Evolutionary conservation across 2,888 invertebrate genomes (phyloP), one percentile per base, ranked within the genome.

Genomic region (Cataglyphis altisquamis): DNA sequence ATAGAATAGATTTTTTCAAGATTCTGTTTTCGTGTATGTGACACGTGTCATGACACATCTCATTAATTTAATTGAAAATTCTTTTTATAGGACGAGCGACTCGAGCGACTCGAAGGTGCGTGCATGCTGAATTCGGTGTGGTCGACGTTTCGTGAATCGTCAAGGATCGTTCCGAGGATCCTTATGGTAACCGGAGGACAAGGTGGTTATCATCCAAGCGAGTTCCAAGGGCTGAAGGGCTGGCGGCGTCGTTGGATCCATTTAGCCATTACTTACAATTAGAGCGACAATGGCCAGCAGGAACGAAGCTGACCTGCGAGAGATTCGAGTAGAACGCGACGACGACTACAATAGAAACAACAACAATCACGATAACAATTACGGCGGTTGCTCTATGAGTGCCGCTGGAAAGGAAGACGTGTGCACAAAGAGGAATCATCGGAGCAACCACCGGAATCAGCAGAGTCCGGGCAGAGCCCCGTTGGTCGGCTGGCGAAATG

Each of bases 231-330:
- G 89, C 89, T 94, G 83, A 94, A 94, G 89, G 94, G 94, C 87
- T 94, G 94, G 94, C 94, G 94, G 84, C 94, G 94, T 67, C 94
- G 94, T 88, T 94, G 94, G 94, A 92, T 89, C 85, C 92, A 93
- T 84, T 93, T 91, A 67, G 87, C 88, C 63, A 91, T 88, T 41
- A 93, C 90, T 74, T 93, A 94, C 66, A 94, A 94, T 93, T 94
- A 94, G 93, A 93, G 87, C 39, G 84, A 87, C 66, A 52, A 93
- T 92, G 93, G 91, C 93, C 83, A 93, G 93, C 75, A 85, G 90
- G 81, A 92, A 91, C 81, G 88, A 91, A 39, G 90, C 91, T 70
- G 84, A 91, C 55, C 84, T 91, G 70, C 84, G 77, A 74, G 87
- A 89, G 73, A 86, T 67, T 74, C 64, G 81, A 18, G 18, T 29